Evolutionary conservation across 2,797 vertebrate genomes (phyloP), one percentile per base, ranked within the genome.

Genomic region (Danio kyathit): DNA sequence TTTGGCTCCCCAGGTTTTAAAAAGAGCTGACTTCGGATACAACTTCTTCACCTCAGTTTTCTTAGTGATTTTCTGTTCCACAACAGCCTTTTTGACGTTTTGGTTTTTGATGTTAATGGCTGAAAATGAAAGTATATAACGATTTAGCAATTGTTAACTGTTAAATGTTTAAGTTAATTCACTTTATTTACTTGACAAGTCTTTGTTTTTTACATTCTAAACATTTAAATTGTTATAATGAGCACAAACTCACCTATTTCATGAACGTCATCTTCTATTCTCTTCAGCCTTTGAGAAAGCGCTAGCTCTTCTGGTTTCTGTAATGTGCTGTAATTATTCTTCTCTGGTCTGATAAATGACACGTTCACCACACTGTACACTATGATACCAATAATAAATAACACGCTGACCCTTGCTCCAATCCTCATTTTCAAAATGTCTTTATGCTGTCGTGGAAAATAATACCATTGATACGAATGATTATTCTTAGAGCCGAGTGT

Each of bases 1-100:
- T 7, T 92, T 93, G 10, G 91, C 94, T 3, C 97, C 96, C 97
- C 97, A 98, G 19, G 29, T 0, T 16, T 48, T 66, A 91, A 93
- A 0, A 99, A 98, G 48, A 99, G 93, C 0, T 0, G 97, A 98
- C 83, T 97, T 93, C 0, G 95, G 95, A 88, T 95, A 96, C 0
- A 96, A 3, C 29, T 29, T 96, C 48, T 60, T 81, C 0, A 84
- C 86, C 1, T 89, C 90, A 76, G 90, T 93, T 83, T 93, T 92
- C 0, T 64, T 56, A 48, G 54, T 10, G 59, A 63, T 80, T 46
- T 4, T 56, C 7, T 43, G 11, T 10, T 46, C 0, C 19, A 16
- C 40, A 0, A 1, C 59, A 19, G 29, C 0, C 16, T 48, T 5
- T 54, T 80, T 41, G 59, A 21, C 17, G 13, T 70, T 29, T 29